phyloP scores from a whole-genome alignment of 2,888 invertebrate species.

The Aleiodes testaceus region DNA sequence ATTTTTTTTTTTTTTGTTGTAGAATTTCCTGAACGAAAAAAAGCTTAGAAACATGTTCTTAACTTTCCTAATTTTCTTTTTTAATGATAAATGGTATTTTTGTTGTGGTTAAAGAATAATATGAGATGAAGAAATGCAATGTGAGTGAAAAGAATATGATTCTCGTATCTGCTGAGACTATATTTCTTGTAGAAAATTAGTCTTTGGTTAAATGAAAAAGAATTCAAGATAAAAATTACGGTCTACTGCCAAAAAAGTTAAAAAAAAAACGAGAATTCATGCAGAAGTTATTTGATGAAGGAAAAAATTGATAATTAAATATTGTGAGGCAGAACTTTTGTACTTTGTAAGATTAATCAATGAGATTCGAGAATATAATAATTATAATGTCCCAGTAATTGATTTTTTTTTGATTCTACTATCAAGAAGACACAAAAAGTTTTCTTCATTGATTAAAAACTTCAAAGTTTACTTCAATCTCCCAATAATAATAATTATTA shows the following conservation, averaged over 20 bases:
- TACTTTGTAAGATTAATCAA: conserved; percentile 46
- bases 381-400: conserved; percentile 29
- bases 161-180: conserved; percentile 60
- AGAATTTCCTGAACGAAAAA: no score
- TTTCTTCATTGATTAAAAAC: no score
- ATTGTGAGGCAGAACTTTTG: conserved; percentile 48
- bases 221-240: conserved; percentile 23
- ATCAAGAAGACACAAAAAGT: neutral
- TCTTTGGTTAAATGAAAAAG: conserved; percentile 40
- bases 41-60: conserved; percentile 4
- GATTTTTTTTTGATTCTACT: neutral
- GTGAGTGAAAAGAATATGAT: conserved; percentile 69
- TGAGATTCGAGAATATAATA: conserved; percentile 25
- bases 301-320: conserved; percentile 11
- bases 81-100: conserved; percentile 66
- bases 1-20: conserved; percentile 64
- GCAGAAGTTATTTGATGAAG: conserved; percentile 40
- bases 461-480: conserved; percentile 43
- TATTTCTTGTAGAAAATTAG: conserved; percentile 53
- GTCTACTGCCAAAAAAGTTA: conserved; percentile 8
- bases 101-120: conserved; percentile 60
- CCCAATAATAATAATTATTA: conserved; percentile 31
- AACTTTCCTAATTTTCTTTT: conserved; percentile 9
- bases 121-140: conserved; percentile 48
- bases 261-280: conserved; percentile 43